A percentile compares a stretch with the other conserved stretches of the same genome.
phyloP scores from a whole-genome alignment of 92 coral and sea anemone genomes.

The Desmophyllum pertusum region DNA sequence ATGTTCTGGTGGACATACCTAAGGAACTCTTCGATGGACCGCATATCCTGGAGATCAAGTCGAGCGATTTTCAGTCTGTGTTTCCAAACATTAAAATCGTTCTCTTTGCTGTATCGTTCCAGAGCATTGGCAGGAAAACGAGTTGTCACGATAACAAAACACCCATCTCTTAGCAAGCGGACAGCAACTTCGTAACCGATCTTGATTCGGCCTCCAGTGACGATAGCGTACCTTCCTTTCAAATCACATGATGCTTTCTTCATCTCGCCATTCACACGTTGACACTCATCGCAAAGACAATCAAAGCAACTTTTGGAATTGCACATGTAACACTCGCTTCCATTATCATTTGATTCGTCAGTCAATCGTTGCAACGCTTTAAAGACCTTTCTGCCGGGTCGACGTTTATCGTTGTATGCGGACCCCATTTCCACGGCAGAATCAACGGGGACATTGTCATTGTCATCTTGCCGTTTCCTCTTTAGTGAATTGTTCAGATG shows the following conservation, averaged over 20 bases:
- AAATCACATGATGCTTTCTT: slow-evolving; percentile 33
- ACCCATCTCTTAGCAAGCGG: slow-evolving; percentile 43
- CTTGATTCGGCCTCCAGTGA: slow-evolving; percentile 56
- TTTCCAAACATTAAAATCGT: slow-evolving; percentile 48
- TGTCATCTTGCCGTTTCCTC: slow-evolving; percentile 10
- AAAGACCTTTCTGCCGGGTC: slow-evolving; percentile 38
- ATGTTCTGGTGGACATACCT: slow-evolving; percentile 29
- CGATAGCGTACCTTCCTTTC: slow-evolving; percentile 37
- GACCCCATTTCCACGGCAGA: too few relatives aligned
- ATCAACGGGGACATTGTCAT: not conserved
- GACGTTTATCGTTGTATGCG: slow-evolving; percentile 40
- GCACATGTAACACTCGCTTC: slow-evolving; percentile 38
- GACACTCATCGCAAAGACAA: slow-evolving; percentile 24
- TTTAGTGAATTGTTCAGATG: slow-evolving; percentile 3
- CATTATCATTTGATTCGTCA: not conserved
- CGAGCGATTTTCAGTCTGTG: slow-evolving; percentile 42
- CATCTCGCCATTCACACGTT: slow-evolving; percentile 22
- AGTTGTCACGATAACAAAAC: slow-evolving; percentile 45
- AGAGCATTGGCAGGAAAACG: slow-evolving; percentile 46
- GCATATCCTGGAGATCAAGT: slow-evolving; percentile 40
- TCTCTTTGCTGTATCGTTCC: slow-evolving; percentile 24
- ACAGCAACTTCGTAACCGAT: slow-evolving; percentile 46
- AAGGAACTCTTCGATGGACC: slow-evolving; percentile 28
- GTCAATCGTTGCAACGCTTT: slow-evolving; percentile 22
- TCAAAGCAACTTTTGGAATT: not conserved